Evolutionary conservation across 2,113 vertebrate genomes (phyloP).

Genomic region (Gopherus flavomarginatus): DNA sequence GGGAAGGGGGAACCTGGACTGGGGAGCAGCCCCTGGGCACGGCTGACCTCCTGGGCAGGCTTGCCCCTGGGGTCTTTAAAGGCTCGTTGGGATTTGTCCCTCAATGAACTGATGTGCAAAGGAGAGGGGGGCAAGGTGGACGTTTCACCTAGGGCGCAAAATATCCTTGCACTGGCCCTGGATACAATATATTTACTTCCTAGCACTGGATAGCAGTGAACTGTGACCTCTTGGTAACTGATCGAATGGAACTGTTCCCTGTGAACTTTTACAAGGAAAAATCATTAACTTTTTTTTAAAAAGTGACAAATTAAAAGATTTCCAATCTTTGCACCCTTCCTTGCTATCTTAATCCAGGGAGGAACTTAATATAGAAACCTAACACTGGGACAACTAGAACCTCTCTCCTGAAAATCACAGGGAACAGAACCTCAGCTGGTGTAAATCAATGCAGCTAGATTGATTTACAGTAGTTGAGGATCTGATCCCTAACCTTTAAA

Average conservation of each 20-base stretch:
- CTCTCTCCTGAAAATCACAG: neutral
- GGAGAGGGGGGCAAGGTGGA: too few species aligned
- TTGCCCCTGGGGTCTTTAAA: too few species aligned
- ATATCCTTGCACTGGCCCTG: neutral
- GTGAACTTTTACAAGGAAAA: constrained; percentile 57
- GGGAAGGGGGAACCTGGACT: too few species aligned
- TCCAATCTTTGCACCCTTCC: neutral
- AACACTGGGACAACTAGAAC: neutral
- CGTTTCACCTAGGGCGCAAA: too few species aligned
- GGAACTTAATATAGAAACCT: constrained; percentile 33
- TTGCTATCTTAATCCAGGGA: neutral
- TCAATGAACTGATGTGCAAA: too few species aligned
- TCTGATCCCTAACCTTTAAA: constrained; percentile 12
- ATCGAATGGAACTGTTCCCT: constrained; percentile 71
- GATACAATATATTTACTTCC: constrained; percentile 81
- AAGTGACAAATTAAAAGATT: constrained; percentile 1
- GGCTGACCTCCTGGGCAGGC: too few species aligned
- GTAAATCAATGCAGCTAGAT: neutral
- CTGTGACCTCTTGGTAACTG: constrained; percentile 53
- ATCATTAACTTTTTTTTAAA: constrained; percentile 11
- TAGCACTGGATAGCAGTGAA: constrained; percentile 65
- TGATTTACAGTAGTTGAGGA: neutral
- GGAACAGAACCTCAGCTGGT: constrained; percentile 1
- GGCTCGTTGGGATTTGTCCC: too few species aligned
- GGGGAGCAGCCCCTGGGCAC: too few species aligned